A percentile compares a stretch with the other conserved stretches of the same genome.
These are phyloP conservation scores for Parnassius glacialis DNA, from an alignment of 2,888 invertebrate species.

Conservation along the genomic window DNA sequence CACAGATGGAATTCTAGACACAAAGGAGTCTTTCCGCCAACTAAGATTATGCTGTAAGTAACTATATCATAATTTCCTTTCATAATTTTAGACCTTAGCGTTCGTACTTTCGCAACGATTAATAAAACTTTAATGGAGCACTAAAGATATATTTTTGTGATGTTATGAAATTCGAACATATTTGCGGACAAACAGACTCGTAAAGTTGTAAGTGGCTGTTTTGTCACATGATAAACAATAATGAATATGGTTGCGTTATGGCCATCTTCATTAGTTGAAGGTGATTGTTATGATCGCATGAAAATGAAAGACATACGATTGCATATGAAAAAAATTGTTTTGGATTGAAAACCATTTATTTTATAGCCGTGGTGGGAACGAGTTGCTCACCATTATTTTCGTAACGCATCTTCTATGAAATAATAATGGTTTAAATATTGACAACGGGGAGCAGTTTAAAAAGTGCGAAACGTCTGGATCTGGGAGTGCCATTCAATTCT, in stretches of 20 bases:
- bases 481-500: no score
- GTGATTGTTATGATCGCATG: conserved; percentile 27
- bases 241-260: conserved; percentile 45
- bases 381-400: no score
- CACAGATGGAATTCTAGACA: no score
- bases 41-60: not conserved
- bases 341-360: no score
- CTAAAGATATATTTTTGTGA: conserved; percentile 42
- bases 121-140: conserved; percentile 42
- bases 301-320: no score
- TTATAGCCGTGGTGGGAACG: no score
- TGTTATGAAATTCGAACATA: conserved; percentile 42
- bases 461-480: no score
- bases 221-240: conserved; percentile 48
- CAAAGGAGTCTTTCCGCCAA: no score
- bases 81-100: conserved; percentile 8
- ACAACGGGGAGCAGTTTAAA: no score
- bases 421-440: no score
- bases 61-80: not conserved
- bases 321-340: no score
- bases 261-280: conserved; percentile 2
- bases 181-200: conserved; percentile 36
- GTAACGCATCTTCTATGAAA: no score
- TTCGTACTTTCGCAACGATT: conserved; percentile 31
- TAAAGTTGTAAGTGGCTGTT: conserved; percentile 44